Evolutionary conservation across 2,113 vertebrate genomes (phyloP).

Genomic region (Sarotherodon lohbergeri): DNA sequence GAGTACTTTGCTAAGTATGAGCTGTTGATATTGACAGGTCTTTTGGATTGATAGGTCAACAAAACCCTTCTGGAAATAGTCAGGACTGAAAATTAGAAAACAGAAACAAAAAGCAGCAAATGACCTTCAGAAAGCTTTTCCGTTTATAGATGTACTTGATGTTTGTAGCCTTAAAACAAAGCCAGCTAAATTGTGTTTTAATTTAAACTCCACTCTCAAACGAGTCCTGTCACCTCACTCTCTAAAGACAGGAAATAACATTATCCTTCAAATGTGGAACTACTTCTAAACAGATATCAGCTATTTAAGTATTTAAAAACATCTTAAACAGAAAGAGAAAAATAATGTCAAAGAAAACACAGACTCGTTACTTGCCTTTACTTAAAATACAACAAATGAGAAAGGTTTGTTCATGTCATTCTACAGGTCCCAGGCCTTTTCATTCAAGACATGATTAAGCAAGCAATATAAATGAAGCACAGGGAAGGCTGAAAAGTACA

Average conservation of each 20-base stretch:
- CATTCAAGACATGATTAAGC: conserved; percentile 26
- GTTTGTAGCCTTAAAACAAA: neutral
- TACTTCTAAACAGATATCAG: neutral
- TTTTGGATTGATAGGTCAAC: neutral
- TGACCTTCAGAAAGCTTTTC: neutral
- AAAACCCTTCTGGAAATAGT: neutral
- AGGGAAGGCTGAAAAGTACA: conserved; percentile 41
- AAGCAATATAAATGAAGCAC: conserved; percentile 44
- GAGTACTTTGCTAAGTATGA: no score
- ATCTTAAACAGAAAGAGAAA: neutral
- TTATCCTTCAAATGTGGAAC: neutral
- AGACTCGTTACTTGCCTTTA: conserved; percentile 28
- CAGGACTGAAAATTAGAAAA: neutral
- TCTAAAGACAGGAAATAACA: neutral
- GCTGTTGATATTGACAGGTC: no score
- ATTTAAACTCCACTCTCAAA: neutral
- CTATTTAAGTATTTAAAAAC: neutral
- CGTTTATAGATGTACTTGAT: rapidly evolving
- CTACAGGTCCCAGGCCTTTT: conserved; percentile 15
- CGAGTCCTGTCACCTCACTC: neutral
- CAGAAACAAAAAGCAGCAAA: neutral
- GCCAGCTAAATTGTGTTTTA: neutral
- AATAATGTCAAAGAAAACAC: conserved; percentile 11
- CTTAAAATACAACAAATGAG: conserved; percentile 39
- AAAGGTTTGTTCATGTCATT: conserved; percentile 28